Percentiles rank a stretch among this genome's conserved stretches.
phyloP scores from a whole-genome alignment of 2,797 vertebrate genomes.

The Uromys caudimaculatus region DNA sequence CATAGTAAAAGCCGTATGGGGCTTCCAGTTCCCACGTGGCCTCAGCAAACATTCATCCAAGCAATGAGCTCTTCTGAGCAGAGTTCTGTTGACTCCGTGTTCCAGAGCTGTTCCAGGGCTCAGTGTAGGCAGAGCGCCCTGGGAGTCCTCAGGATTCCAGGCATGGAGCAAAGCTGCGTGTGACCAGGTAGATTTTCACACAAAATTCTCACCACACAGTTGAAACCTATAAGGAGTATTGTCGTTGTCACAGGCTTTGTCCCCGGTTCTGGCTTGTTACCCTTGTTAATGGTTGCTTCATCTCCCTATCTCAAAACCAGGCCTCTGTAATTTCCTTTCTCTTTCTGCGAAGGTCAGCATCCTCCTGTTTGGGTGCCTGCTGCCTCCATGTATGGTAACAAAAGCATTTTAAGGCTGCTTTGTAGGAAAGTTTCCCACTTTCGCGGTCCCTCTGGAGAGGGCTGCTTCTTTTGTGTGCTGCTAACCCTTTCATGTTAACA shows the following conservation, averaged over 20 bases:
- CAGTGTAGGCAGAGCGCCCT: not conserved
- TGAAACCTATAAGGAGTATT: not conserved
- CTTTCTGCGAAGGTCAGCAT: conserved; percentile 54
- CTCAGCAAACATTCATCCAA: not conserved
- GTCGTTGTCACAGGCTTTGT: not conserved
- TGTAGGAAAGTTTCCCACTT: not conserved
- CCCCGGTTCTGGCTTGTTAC: conserved; percentile 22
- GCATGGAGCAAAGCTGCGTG: not conserved
- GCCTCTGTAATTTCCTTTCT: conserved; percentile 50
- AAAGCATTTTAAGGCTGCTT: conserved; percentile 31
- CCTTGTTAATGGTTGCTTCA: not conserved
- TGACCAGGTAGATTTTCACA: not conserved
- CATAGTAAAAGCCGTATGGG: conserved; percentile 21
- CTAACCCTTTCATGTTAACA: not conserved
- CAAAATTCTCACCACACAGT: not conserved
- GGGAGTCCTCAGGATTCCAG: not conserved
- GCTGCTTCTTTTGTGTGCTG: not conserved
- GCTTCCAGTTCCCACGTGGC: not conserved
- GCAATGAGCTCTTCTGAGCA: not conserved
- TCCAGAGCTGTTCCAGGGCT: not conserved
- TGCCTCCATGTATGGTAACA: conserved; percentile 18
- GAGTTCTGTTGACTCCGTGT: not conserved
- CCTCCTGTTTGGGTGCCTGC: not conserved
- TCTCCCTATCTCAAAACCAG: conserved; percentile 26
- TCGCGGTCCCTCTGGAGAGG: not conserved